Conservation (phyloP, 1,140 invertebrate genomes). For the Schlechtendalia chinensis region DNA sequence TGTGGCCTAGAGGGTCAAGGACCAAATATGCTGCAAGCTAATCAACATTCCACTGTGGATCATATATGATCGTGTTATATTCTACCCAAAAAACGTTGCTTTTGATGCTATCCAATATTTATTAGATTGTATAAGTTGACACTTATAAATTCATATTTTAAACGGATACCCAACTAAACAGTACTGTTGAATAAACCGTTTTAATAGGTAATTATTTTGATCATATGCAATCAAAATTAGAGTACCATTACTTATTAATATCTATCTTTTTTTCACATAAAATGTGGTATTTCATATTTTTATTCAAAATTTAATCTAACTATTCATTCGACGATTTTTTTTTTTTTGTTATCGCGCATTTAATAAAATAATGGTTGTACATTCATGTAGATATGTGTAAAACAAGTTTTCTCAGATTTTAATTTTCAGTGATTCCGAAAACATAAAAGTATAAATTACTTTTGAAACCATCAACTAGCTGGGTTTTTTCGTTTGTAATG, state of each 20-base stretch:
- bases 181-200: not conserved
- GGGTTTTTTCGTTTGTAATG: no score
- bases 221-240: no score
- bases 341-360: no score
- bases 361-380: no score
- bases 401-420: not conserved
- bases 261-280: no score
- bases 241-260: no score
- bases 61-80: constrained; percentile 30
- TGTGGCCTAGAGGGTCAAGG: constrained; percentile 47
- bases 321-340: no score
- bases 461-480: not conserved
- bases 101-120: not conserved
- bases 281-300: no score
- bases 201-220: no score
- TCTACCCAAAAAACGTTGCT: constrained; percentile 25
- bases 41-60: constrained; percentile 27
- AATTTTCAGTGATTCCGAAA: not conserved
- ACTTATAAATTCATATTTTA: not conserved
- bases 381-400: not conserved
- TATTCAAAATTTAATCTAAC: no score
- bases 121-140: not conserved
- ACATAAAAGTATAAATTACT: not conserved
- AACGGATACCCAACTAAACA: not conserved
- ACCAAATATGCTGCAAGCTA: constrained; percentile 47